Base-by-base conservation (phyloP, 2,888 invertebrate species). In the Elmis aenea region DNA sequence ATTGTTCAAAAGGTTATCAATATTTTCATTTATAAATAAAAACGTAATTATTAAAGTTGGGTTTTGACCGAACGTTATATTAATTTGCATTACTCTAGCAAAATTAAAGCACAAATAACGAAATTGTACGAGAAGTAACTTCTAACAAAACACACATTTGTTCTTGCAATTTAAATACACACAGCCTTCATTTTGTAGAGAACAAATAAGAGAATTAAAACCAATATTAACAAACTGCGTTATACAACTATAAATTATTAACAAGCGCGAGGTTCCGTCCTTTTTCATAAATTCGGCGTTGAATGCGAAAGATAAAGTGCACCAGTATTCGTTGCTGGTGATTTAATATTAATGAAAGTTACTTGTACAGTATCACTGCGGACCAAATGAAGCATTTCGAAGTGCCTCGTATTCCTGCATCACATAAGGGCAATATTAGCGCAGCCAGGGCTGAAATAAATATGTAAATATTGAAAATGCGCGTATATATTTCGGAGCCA, bases 321-420 rank as follows among this genome's bases (percentile, higher is more conserved):
- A 37, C 20, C 13, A 33, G 29, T 37, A 28, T 26, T 37, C n/a
- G n/a, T n/a, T n/a, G n/a, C n/a, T 37, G 20, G 22, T 24, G 18
- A n/a, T 41, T 36, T 33, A 33, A 33, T 41, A 41, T 41, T 41
- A 41, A 41, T 41, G 37, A 37, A 41, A 32, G 33, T 37, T 37
- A 41, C 40, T 30, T 41, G 29, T 33, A n/a, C 33, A 36, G 36
- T 41, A 36, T 35, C 32, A 36, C 33, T 35, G 36, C 26, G 30
- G 26, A 37, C 36, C 26, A 41, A 41, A 41, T 37, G 37, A 41
- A 37, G n/a, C n/a, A n/a, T n/a, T 37, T 41, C 33, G 33, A 37
- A 38, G 33, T 38, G 33, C 38, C 33, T 38, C 33, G 14, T 38
- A 24, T 33, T 13, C 27, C 9, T 27, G 18, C n/a, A 33, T 13